Evolutionary conservation across 2,797 vertebrate species (phyloP).

Genomic region (Manis pentadactyla): DNA sequence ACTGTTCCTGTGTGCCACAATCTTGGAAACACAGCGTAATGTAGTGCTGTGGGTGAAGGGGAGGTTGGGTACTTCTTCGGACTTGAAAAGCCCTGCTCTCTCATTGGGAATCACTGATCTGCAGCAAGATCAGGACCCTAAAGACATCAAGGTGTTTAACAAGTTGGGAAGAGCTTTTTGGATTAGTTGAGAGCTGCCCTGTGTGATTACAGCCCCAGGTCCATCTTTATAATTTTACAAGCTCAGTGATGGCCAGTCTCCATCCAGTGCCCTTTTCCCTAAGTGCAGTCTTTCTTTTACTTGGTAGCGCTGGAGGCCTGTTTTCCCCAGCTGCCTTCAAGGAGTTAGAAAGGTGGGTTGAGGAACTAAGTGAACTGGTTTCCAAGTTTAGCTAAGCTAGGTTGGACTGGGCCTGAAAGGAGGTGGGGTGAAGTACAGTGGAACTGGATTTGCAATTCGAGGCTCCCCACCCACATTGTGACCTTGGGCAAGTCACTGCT

Average conservation of each 20-base stretch:
- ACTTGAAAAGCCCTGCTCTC: neutral
- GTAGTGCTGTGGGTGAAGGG: neutral
- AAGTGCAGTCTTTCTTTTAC: neutral
- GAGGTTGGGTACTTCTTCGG: neutral
- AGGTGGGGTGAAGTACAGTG: neutral
- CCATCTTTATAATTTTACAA: neutral
- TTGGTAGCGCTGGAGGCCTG: neutral
- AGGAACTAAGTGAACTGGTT: neutral
- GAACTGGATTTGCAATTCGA: neutral
- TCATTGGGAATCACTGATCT: neutral
- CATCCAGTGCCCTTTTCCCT: neutral
- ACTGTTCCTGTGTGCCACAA: rapidly evolving
- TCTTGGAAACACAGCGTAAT: neutral
- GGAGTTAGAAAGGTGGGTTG: neutral
- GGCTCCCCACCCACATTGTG: neutral
- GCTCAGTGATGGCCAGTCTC: neutral
- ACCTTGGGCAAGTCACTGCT: neutral
- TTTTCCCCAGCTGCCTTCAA: neutral
- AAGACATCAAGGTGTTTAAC: neutral
- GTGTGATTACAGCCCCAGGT: neutral
- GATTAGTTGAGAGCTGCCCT: neutral
- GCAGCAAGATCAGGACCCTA: neutral
- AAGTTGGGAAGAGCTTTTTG: neutral
- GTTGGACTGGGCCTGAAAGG: neutral
- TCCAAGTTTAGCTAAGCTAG: neutral